Base-by-base conservation (phyloP, 2,113 vertebrate species). In the Penelope pileata region DNA sequence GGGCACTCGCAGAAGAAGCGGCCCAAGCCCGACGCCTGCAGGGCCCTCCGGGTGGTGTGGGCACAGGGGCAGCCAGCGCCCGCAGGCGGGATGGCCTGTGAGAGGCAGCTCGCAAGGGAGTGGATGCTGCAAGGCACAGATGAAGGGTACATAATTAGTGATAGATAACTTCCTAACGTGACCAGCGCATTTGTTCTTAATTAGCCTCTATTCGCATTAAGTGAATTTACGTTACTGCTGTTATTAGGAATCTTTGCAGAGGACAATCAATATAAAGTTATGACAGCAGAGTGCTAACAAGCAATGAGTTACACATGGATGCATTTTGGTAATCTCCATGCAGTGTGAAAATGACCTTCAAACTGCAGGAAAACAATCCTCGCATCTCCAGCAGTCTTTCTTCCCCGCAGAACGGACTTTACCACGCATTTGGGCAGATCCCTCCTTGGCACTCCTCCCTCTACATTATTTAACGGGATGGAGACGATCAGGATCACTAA, bases 211-310 rank as follows among this genome's bases (percentile, higher is more conserved):
- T 81, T 88, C 78, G 63, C 64, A 81, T 89, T 58, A 83, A 84
- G 36, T 56, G 86, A 93, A 94, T 91, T 93, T 82, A 94, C 24
- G 17, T 81, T 68, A 73, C 30, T 58, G 59, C 43, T 64, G 77
- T 91, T 94, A 91, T 83, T 95, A 95, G 93, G 95, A 96, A 87
- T 91, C 92, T 86, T 90, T 91, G 64, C 78, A 81, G 83, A 96
- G 77, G 83, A 79, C 81, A 86, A 93, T 87, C 90, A 78, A 56
- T 82, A 87, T 7, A 12, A 87, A 90, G 69, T 78, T 88, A 72
- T 0, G 4, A 69, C 90, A 91, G 86, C 76, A 91, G 86, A 83
- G 89, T 80, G 89, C 82, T 96, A 96, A 93, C 90, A 84, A 83
- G 68, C 18, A 1, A 53, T 0, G 2, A 0, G 34, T 86, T 77